Base-by-base conservation (phyloP, 2,888 invertebrate genomes). In the Drosophila meridionalis region DNA sequence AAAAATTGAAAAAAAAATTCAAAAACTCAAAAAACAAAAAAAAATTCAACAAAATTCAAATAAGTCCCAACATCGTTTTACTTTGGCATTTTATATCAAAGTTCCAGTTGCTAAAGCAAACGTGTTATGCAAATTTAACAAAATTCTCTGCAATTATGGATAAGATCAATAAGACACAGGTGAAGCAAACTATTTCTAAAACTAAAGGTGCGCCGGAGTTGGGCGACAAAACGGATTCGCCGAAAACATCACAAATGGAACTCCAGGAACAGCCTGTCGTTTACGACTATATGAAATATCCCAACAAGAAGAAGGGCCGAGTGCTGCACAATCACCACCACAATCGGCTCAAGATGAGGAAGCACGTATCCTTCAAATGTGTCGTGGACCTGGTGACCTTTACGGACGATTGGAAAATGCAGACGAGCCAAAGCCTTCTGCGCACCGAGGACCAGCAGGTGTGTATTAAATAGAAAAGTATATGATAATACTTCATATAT, bases 401-500 rank as follows among this genome's bases (percentile, higher is more conserved):
- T 40, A 69, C 74, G 4, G 85, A 83, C 0, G 80, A 77, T 53
- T 84, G 89, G 80, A 78, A 81, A 45, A 69, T 73, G 61, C 55
- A 57, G 12, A 70, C 53, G 12, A 68, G 48, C 36, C 66, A 87
- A 36, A 40, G 50, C 8, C 48, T 45, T 47, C 60, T 87, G 56
- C 76, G 73, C 26, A 63, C 74, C 8, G 89, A 84, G 40, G 88
- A 87, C 34, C 75, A 87, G 28, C 87, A 90, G 90, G 90, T 85
- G 36, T 1, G 56, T 34, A n/a, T 4, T 11, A 12, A 38, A 7
- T 45, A 42, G 20, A 20, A 20, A 6, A n/a, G n/a, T 11, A 0
- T 28, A 2, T 48, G 20, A 20, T 20, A 20, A 20, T 2, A 4
- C 14, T 45, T 1, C 26, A 2, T 45, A 14, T n/a, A 32, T 32